Evolutionary conservation across 2,797 vertebrate species (phyloP).

Genomic region (Gymnothorax reevesii): DNA sequence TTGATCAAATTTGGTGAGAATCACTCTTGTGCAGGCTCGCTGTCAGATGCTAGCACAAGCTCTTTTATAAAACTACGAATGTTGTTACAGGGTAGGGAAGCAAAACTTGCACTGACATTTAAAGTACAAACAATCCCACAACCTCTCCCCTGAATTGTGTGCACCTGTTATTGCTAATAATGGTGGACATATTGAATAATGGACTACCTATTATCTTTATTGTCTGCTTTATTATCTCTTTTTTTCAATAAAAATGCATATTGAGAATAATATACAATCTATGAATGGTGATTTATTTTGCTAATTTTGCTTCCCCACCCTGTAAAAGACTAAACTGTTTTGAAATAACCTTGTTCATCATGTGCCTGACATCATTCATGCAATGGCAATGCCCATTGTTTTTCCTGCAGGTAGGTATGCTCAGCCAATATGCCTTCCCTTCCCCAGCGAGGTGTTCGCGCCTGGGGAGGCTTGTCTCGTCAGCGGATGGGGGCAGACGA

Average conservation of each 20-base stretch:
- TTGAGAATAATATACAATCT: no score
- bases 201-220: no score
- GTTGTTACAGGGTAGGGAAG: not conserved
- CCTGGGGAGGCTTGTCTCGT: slow-evolving; percentile 73
- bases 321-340: not conserved
- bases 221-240: no score
- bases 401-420: slow-evolving; percentile 65
- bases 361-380: not conserved
- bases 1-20: slow-evolving; percentile 77
- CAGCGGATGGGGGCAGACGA: slow-evolving; percentile 80
- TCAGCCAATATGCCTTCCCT: slow-evolving; percentile 80
- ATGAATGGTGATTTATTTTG: no score
- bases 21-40: not conserved
- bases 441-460: slow-evolving; percentile 70
- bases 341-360: not conserved
- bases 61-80: not conserved
- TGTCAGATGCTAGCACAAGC: not conserved
- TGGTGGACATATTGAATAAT: no score
- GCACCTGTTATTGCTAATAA: no score
- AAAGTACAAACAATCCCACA: no score
- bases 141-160: no score
- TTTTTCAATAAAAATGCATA: no score
- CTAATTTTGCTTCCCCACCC: no score
- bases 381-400: not conserved
- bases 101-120: no score